Evolutionary conservation across 2,888 invertebrate genomes (phyloP), one percentile per base, ranked within the genome.

Genomic region (Campoplex nolae): DNA sequence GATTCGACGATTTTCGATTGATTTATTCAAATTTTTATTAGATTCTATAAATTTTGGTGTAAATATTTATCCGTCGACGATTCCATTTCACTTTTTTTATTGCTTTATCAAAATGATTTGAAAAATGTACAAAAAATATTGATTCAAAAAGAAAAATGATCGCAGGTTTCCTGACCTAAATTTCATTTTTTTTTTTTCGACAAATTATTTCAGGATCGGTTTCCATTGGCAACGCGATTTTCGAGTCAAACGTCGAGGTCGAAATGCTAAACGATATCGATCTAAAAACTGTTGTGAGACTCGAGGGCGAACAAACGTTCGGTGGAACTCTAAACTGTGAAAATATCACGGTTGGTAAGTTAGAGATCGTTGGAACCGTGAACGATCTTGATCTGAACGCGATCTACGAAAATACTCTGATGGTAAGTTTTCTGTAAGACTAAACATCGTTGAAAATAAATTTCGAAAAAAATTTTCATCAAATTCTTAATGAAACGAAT

Each of bases 371-470:
- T 16, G 94, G 94, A 1, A 88, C 56, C 0, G 90, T 95, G 0
- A 96, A 96, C 90, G 94, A 92, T 0, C 86, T 94, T 1, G 91
- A 95, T 88, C 91, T 96, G 28, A 84, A 91, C 2, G 85, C 93
- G 56, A 95, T 96, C 90, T 95, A 94, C 81, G 84, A 92, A 28
- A 95, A 95, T 85, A 95, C 96, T 0, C 91, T 96, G 16, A 94
- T 95, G 95, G 96, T 96, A 93, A 93, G 93, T 91, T 42, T 62
- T 13, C 13, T 23, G 6, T 7, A 6, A 62, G 1, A 0, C 0
- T 3, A 32, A 16, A 62, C 16, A 32, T 62, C 4, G 2, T 32
- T 32, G 11, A 32, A 42, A 13, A 45, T 45, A 6, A 51, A 56
- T 62, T 75, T 58, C 11, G 7, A 23, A 23, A 68, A 68, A 7